Conservation (phyloP, 2,797 vertebrate species). For the Melanotaenia maccullochi region DNA sequence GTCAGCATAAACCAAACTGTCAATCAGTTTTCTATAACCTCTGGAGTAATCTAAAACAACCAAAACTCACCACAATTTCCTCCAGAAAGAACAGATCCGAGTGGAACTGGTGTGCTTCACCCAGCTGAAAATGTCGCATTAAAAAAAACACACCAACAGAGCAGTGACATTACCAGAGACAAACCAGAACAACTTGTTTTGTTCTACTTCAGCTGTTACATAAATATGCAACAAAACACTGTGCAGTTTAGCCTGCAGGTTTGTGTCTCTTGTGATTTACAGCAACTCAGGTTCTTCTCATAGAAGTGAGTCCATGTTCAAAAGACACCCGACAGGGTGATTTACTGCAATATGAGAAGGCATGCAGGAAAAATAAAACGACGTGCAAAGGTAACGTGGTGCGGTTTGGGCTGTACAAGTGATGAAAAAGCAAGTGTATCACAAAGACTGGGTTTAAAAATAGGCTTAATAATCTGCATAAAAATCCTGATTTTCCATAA, state of each 20-base stretch:
- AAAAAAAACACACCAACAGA: not conserved
- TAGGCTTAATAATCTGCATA: no score
- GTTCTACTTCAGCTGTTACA: slow-evolving; percentile 34
- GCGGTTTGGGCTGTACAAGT: not conserved
- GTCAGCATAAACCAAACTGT: not conserved
- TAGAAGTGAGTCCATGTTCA: not conserved
- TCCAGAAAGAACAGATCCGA: not conserved
- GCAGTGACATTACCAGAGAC: not conserved
- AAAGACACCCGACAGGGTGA: not conserved
- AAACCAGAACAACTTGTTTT: slow-evolving; percentile 68
- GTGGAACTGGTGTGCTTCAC: not conserved
- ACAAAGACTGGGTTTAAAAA: no score
- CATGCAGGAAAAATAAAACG: slow-evolving; percentile 7
- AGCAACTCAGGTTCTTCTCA: slow-evolving; percentile 16
- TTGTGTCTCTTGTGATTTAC: slow-evolving; percentile 24
- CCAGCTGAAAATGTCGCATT: accelerated
- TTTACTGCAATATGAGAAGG: slow-evolving; percentile 2
- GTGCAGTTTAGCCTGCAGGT: slow-evolving; percentile 3
- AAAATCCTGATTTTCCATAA: no score
- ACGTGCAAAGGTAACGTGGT: not conserved
- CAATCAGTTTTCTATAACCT: not conserved
- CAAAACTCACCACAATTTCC: slow-evolving; percentile 35
- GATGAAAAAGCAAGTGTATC: not conserved
- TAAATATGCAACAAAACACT: slow-evolving; percentile 18
- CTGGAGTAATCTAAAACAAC: slow-evolving; percentile 1